phyloP scores from a whole-genome alignment of 2,888 invertebrate genomes.

The Drosophila longiperda region DNA sequence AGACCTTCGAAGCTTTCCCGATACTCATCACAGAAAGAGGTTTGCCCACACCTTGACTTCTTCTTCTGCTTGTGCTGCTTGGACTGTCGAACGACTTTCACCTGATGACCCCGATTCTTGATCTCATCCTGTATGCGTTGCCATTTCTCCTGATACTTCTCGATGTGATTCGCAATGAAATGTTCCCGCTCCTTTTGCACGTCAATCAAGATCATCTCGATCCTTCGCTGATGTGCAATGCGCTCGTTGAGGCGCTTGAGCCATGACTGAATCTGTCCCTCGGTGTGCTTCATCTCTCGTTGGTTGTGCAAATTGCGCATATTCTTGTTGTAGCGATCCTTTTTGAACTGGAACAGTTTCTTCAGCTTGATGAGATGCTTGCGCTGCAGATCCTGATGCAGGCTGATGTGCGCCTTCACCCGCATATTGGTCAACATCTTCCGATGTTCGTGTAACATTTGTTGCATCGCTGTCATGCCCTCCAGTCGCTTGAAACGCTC shows the following conservation, averaged over 20 bases:
- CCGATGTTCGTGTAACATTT: constrained; percentile 65
- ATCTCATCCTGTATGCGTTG: constrained; percentile 66
- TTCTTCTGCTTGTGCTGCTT: constrained; percentile 36
- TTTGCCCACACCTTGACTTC: constrained; percentile 17
- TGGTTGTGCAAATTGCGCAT: constrained; percentile 56
- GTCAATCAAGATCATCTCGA: constrained; percentile 53
- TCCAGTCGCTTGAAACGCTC: constrained; percentile 70
- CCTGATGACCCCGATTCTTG: constrained; percentile 33
- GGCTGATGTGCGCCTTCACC: constrained; percentile 68
- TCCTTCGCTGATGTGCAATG: constrained; percentile 70
- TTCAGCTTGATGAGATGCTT: constrained; percentile 82
- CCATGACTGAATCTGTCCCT: constrained; percentile 78
- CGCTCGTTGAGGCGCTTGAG: constrained; percentile 77
- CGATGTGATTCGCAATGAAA: constrained; percentile 73
- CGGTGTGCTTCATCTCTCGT: constrained; percentile 50
- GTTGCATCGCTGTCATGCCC: constrained; percentile 55
- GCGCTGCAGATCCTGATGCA: constrained; percentile 75
- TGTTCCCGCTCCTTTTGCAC: constrained; percentile 49
- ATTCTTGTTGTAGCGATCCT: constrained; percentile 77
- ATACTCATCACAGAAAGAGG: constrained; percentile 63
- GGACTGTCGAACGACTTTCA: constrained; percentile 8
- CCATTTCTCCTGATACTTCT: constrained; percentile 68
- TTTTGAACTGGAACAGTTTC: constrained; percentile 80
- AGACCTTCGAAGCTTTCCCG: constrained; percentile 71
- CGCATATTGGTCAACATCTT: constrained; percentile 72